These are phyloP conservation scores for Oreochromis aureus DNA, from an alignment of 2,113 vertebrate species.

Conservation along the genomic window DNA sequence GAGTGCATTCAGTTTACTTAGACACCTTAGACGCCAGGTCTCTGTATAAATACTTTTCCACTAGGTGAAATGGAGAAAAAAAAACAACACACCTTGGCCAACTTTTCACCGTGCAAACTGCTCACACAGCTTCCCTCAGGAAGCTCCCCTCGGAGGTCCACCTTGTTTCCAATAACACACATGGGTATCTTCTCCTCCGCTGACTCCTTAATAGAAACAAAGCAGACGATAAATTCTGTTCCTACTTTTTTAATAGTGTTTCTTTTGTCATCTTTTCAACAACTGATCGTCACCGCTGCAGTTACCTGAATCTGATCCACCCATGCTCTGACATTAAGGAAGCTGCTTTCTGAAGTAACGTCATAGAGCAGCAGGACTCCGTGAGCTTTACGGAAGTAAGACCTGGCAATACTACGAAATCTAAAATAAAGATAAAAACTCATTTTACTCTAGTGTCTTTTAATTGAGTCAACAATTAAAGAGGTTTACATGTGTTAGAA, in stretches of 20 bases:
- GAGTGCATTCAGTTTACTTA: constrained; percentile 1
- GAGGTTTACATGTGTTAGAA: neutral
- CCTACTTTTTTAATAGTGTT: neutral
- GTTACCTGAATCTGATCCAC: constrained; percentile 74
- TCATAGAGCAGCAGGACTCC: constrained; percentile 71
- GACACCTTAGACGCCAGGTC: neutral
- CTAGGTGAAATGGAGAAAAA: neutral
- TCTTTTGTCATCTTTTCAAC: neutral
- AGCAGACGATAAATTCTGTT: neutral
- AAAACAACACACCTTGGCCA: constrained; percentile 55
- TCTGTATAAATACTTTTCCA: neutral
- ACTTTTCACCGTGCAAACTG: constrained; percentile 61
- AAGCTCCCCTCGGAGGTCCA: constrained; percentile 44
- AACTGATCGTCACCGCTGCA: neutral
- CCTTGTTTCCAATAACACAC: constrained; percentile 75
- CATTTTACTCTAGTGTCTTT: neutral
- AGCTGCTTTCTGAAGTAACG: constrained; percentile 72
- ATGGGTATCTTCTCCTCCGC: constrained; percentile 42
- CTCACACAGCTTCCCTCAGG: constrained; percentile 34
- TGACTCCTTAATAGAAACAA: constrained; percentile 42
- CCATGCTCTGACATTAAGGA: constrained; percentile 70
- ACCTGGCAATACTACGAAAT: constrained; percentile 71
- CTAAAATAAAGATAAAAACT: constrained; percentile 8
- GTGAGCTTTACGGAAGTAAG: constrained; percentile 75
- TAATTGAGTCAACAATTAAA: neutral